Evolutionary conservation across 2,797 vertebrate genomes (phyloP).

Genomic region (Selene dorsalis): DNA sequence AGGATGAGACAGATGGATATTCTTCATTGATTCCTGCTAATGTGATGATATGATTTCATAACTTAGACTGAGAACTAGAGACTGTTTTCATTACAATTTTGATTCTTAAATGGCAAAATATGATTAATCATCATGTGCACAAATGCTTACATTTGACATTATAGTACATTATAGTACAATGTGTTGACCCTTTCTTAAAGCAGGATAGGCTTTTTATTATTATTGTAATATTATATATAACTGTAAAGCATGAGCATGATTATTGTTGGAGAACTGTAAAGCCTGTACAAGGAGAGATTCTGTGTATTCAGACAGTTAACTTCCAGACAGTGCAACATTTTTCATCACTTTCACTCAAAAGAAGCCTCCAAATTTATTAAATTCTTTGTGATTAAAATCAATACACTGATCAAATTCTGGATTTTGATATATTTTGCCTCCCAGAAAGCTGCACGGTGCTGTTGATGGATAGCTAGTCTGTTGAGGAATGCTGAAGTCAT

Average conservation of each 20-base stretch:
- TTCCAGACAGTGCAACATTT: slow-evolving; percentile 12
- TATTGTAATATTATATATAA: slow-evolving; percentile 8
- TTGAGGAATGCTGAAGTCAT: neutral
- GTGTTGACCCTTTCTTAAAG: slow-evolving; percentile 42
- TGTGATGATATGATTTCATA: neutral
- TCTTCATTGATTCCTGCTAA: neutral
- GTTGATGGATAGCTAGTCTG: slow-evolving; percentile 36
- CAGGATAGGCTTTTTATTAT: slow-evolving; percentile 21
- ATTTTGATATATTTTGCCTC: slow-evolving; percentile 55
- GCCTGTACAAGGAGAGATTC: neutral
- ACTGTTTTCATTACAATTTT: neutral
- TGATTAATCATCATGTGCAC: slow-evolving; percentile 37
- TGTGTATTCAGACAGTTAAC: slow-evolving; percentile 10
- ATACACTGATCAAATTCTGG: slow-evolving; percentile 59
- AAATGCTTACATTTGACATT: slow-evolving; percentile 22
- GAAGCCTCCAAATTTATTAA: slow-evolving; percentile 18
- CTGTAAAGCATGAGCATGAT: neutral
- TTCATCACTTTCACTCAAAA: slow-evolving; percentile 45
- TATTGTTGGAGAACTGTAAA: neutral
- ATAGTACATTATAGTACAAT: slow-evolving; percentile 9
- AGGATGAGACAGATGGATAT: neutral
- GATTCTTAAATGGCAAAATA: slow-evolving; percentile 36
- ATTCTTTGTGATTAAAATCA: slow-evolving; percentile 59
- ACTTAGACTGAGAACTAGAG: neutral
- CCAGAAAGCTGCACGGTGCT: slow-evolving; percentile 28